phyloP scores from a whole-genome alignment of 1,140 invertebrate genomes.

The Aphelinus certus region DNA sequence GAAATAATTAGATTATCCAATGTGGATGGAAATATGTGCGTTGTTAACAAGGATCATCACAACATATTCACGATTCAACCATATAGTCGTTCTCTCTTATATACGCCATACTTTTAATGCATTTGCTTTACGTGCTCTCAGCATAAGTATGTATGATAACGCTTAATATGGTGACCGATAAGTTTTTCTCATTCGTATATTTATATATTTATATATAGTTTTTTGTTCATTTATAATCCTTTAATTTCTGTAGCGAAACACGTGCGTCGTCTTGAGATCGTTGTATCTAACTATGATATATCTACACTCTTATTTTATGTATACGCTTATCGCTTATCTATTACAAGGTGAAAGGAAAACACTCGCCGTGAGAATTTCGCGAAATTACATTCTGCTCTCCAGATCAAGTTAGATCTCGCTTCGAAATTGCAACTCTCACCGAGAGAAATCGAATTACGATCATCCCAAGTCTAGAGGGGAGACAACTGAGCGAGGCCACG shows the following conservation, averaged over 20 bases:
- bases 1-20: not conserved
- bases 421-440: not conserved
- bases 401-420: not conserved
- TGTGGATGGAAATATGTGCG: conserved; percentile 24
- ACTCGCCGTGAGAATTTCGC: conserved; percentile 8
- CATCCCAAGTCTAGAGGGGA: not conserved
- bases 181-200: conserved; percentile 25
- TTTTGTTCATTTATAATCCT: conserved; percentile 15
- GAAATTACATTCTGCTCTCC: not conserved
- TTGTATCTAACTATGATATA: conserved; percentile 66
- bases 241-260: conserved; percentile 47
- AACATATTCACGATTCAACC: conserved; percentile 64
- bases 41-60: conserved; percentile 43
- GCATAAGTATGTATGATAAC: conserved; percentile 37
- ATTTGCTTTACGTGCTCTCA: conserved; percentile 29
- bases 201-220: conserved; percentile 24
- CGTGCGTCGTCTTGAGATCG: conserved; percentile 62
- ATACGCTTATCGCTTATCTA: conserved; percentile 51
- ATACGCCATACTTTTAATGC: conserved; percentile 25
- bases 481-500: not conserved
- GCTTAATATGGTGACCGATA: conserved; percentile 43
- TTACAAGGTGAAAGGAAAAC: conserved; percentile 36
- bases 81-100: conserved; percentile 48
- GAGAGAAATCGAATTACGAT: conserved; percentile 22
- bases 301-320: conserved; percentile 60